phyloP scores from a whole-genome alignment of 2,888 invertebrate species.

The Esperia sulphurella region DNA sequence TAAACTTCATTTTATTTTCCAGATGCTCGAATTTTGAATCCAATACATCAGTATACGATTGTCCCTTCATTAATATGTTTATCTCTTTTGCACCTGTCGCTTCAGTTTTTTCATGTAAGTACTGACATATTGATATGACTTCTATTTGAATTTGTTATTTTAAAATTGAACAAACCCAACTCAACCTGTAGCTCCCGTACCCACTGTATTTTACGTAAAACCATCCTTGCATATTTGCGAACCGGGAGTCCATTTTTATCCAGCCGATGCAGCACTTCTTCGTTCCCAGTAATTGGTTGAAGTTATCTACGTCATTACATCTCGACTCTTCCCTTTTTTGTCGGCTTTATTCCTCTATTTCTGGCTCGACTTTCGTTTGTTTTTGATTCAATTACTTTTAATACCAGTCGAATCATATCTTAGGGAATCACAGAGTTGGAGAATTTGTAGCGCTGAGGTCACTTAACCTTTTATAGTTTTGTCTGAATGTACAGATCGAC shows the following conservation, averaged over 20 bases:
- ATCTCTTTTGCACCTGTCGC: no score
- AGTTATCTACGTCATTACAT: conserved; percentile 78
- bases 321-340: conserved; percentile 66
- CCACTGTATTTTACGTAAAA: conserved; percentile 45
- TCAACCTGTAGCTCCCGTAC: conserved; percentile 30
- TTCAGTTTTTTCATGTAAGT: no score
- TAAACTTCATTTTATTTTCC: no score
- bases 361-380: conserved; percentile 63
- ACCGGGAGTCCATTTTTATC: conserved; percentile 63
- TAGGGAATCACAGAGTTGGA: conserved; percentile 10
- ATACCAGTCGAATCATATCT: conserved; percentile 36
- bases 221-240: conserved; percentile 63
- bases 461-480: neutral
- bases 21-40: no score
- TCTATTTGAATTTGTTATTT: neutral
- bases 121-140: no score
- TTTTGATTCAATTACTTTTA: conserved; percentile 75
- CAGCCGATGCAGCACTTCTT: conserved; percentile 70
- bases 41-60: no score
- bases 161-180: conserved; percentile 10
- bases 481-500: no score
- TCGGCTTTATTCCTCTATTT: conserved; percentile 63
- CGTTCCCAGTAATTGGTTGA: conserved; percentile 72
- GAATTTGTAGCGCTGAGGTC: conserved; percentile 7
- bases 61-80: no score